Percentiles rank a stretch among this genome's conserved stretches.
Evolutionary conservation across 2,113 vertebrate species (phyloP).

Genomic region (Lucifuga dentata): DNA sequence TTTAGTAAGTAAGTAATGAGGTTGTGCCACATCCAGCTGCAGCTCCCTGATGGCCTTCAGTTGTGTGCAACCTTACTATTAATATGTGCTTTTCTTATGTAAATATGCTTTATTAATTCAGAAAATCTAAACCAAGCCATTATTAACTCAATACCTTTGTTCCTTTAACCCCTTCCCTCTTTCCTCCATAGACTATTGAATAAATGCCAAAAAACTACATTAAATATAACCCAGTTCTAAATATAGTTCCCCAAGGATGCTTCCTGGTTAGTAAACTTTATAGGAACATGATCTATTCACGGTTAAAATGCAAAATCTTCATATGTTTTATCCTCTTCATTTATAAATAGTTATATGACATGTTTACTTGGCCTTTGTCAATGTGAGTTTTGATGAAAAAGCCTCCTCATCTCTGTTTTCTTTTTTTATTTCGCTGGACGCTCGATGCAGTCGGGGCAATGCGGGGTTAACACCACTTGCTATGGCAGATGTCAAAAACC

Average conservation of each 20-base stretch:
- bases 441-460: conserved; percentile 35
- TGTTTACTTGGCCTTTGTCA: background rate
- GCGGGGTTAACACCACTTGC: conserved; percentile 67
- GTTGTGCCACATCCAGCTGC: conserved; percentile 1
- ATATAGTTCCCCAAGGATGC: too few relatives aligned
- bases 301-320: too few relatives aligned
- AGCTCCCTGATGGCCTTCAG: background rate
- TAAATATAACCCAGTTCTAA: too few relatives aligned
- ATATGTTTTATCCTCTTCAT: background rate
- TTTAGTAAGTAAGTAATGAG: conserved; percentile 50
- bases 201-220: background rate
- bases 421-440: background rate
- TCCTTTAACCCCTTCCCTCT: background rate
- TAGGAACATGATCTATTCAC: too few relatives aligned
- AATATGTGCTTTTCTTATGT: background rate
- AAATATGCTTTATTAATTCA: background rate
- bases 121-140: too few relatives aligned
- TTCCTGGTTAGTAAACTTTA: too few relatives aligned
- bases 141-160: too few relatives aligned
- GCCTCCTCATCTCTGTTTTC: background rate
- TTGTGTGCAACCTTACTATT: background rate
- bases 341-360: background rate
- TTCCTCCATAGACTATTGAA: background rate
- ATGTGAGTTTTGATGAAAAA: background rate
- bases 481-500: conserved; percentile 85